Evolutionary conservation across 2,797 vertebrate species (phyloP), one percentile per base, ranked within the genome.

Genomic region (Acrossocheilus fasciatus): DNA sequence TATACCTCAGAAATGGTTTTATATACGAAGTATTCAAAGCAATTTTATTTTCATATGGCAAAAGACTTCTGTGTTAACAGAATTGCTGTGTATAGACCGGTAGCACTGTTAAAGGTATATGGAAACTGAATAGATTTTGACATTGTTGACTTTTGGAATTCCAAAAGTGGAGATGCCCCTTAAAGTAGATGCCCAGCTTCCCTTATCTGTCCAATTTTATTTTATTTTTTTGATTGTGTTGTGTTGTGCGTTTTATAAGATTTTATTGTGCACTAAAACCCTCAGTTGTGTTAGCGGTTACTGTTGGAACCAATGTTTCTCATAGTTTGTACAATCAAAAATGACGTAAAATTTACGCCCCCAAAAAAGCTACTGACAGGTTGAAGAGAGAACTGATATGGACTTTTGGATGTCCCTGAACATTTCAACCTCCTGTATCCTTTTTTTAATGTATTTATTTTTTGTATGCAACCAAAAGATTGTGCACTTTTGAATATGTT

Each of bases 1-100:
- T 78, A 86, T 88, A 91, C 90, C 90, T 91, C 88, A 87, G 76
- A 89, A 84, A 89, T 81, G 26, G 45, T 85, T 87, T 88, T 86
- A 80, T 86, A 88, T 57, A 36, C 47, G 57, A 77, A 76, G 75
- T 59, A 83, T 83, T 83, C 66, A 78, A 93, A 92, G 91, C 90
- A 87, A 83, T 88, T 93, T 90, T 95, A 93, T 95, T 94, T 95
- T 95, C 89, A 70, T 94, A 93, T 89, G 90, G 87, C 91, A 89
- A 69, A 23, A 62, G 79, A 90, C 83, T 87, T 89, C 81, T 85
- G 85, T 89, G 89, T 69, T 91, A 85, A 90, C 90, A 86, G 80
- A 85, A 81, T 89, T 86, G 88, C 86, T 90, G 89, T 86, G 73
- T 86, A 45, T 88, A 92, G 89, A 91, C 93, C 92, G 92, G 88